Conservation (phyloP, 2,113 vertebrate species). For the Laticauda colubrina region DNA sequence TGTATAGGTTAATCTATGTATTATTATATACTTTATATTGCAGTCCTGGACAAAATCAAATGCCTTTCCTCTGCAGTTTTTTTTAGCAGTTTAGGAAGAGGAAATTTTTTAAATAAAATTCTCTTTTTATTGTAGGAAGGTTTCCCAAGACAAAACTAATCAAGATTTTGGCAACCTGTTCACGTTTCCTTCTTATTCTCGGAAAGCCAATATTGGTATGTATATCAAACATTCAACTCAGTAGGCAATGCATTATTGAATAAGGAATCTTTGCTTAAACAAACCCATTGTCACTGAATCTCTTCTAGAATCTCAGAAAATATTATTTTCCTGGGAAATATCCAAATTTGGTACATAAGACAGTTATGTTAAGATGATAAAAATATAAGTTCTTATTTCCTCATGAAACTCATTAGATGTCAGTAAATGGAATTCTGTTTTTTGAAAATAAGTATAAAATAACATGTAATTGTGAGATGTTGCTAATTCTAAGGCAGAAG, state of each 20-base stretch:
- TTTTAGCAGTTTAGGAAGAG: not conserved
- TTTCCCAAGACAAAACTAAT: conserved; percentile 76
- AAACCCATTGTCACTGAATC: not conserved
- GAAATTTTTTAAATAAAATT: not conserved
- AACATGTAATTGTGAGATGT: not conserved
- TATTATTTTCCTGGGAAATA: not conserved
- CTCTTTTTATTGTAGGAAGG: conserved; percentile 68
- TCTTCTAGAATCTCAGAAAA: not conserved
- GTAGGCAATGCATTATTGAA: not conserved
- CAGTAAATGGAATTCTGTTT: not conserved
- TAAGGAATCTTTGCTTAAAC: not conserved
- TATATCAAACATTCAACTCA: not conserved
- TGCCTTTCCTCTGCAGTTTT: not conserved
- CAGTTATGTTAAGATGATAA: not conserved
- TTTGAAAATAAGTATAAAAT: not conserved
- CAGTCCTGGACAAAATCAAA: too few species aligned
- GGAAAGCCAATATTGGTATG: conserved; percentile 90
- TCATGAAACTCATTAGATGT: not conserved
- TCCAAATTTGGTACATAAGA: not conserved
- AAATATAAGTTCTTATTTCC: not conserved
- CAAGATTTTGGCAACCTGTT: conserved; percentile 77
- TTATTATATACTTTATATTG: not conserved
- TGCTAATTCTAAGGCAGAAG: not conserved
- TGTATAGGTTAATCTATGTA: not conserved
- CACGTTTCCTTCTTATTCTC: conserved; percentile 79